Evolutionary conservation across 2,888 invertebrate species (phyloP).

Genomic region (Corbicula japonica): DNA sequence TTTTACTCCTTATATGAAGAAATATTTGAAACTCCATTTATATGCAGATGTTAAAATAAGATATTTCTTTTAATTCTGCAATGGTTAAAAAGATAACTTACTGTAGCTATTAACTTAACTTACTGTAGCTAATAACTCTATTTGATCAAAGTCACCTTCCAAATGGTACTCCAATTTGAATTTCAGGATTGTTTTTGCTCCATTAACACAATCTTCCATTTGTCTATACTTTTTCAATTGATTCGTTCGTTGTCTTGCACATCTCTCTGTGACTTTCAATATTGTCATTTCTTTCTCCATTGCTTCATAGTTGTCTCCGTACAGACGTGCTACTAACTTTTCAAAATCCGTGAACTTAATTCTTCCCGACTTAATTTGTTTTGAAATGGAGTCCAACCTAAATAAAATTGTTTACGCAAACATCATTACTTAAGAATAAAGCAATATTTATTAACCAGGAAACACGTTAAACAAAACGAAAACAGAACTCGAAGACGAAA

Average conservation of each 20-base stretch:
- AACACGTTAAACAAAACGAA: no score
- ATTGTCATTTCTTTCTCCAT: slow-evolving; percentile 28
- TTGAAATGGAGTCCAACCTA: slow-evolving; percentile 23
- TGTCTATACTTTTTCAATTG: slow-evolving; percentile 61
- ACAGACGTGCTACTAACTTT: slow-evolving; percentile 5
- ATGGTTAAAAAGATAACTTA: neutral
- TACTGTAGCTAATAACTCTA: slow-evolving; percentile 27
- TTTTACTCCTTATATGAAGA: no score
- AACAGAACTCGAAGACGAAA: no score
- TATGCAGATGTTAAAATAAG: no score
- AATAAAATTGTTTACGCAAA: no score
- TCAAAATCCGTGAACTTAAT: slow-evolving; percentile 30
- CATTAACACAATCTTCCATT: slow-evolving; percentile 53
- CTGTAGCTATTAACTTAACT: neutral
- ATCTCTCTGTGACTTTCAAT: slow-evolving; percentile 8
- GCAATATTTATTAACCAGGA: no score
- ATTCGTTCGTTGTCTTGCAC: slow-evolving; percentile 26
- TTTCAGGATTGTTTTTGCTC: slow-evolving; percentile 61
- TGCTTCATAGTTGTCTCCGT: slow-evolving; percentile 5
- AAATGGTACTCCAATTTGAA: slow-evolving; percentile 52
- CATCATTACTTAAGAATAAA: no score
- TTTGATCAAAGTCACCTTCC: slow-evolving; percentile 54
- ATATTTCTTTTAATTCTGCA: neutral
- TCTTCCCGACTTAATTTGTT: slow-evolving; percentile 15
- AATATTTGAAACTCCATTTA: no score